Evolutionary conservation across 1,140 invertebrate genomes (phyloP), one percentile per base, ranked within the genome.

Genomic region (Drosophila pseudoobscura): DNA sequence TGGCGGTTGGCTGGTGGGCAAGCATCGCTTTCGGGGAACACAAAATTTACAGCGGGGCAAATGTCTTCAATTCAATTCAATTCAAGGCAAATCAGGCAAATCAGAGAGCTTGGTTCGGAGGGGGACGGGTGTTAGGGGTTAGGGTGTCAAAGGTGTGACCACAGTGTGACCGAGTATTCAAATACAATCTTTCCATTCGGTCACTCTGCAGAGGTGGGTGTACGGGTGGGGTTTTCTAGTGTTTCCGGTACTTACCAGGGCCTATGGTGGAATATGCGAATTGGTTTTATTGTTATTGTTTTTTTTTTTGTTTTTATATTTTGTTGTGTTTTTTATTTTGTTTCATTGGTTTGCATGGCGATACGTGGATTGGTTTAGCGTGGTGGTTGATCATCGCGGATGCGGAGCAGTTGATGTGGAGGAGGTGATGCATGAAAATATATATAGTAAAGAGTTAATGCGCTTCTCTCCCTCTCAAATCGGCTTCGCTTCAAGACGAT

Each of bases 361-460:
- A 70, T 70, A 70, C 58, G 72, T 75, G 72, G 60, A 70, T 71
- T 61, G 46, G 43, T 73, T 68, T 39, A 64, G 41, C 45, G 54
- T 45, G 51, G 58, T 54, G 35, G 35, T 39, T 74, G 58, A 56
- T 70, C 66, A 52, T 46, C 50, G 49, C 50, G 17, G 45, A 60
- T 59, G 57, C 56, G 58, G 35, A 72, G 60, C 53, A 70, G 59
- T 70, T 63, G 44, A 56, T 63, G 66, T 71, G 20, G 39, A 46
- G 54, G 55, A 58, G 45, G 46, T 54, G 71, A 77, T 64, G 59
- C 71, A 77, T 77, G 75, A 60, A 63, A 77, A 63, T 64, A 75
- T 69, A 70, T 39, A 39, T 50, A 56, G 54, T 45, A 17, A 47
- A 69, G 61, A 50, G 26, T 75, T 35, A 31, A 70, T 70, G 59